Percentiles rank a stretch among this genome's conserved stretches.
Conservation (phyloP, 1,140 invertebrate species). For the Drosophila pallidifrons region DNA sequence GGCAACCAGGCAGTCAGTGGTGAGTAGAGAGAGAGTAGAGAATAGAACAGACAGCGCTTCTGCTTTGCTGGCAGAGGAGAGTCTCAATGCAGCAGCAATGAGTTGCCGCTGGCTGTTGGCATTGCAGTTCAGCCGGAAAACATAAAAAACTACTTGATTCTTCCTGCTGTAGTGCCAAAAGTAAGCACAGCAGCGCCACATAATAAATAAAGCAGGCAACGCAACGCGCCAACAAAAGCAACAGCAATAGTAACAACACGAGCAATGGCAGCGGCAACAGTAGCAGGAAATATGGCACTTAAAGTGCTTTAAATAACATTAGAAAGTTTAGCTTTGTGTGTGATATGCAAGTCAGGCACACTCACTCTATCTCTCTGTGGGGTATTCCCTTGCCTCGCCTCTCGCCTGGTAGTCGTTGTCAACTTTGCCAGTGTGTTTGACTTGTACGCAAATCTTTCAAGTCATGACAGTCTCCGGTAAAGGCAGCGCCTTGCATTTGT, state of each 20-base stretch:
- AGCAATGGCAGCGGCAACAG: constrained; percentile 5
- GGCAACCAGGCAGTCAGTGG: constrained; percentile 10
- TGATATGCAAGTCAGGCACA: constrained; percentile 30
- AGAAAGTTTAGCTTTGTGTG: constrained; percentile 68
- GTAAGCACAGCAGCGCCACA: constrained; percentile 78
- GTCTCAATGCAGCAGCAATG: constrained; percentile 42
- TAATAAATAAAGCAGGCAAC: constrained; percentile 75
- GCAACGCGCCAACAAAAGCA: constrained; percentile 18
- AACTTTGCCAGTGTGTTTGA: constrained; percentile 81
- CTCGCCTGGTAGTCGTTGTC: constrained; percentile 54
- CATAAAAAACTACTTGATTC: constrained; percentile 83
- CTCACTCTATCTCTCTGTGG: constrained; percentile 9
- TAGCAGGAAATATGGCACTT: constrained; percentile 79
- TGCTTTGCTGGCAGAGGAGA: constrained; percentile 9
- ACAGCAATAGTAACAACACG: not conserved
- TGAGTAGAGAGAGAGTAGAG: not conserved
- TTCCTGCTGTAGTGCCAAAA: constrained; percentile 80
- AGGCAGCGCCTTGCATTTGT: constrained; percentile 68
- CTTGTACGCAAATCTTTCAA: constrained; percentile 79
- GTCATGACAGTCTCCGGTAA: constrained; percentile 64
- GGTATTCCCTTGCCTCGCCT: not conserved
- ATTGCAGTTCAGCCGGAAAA: constrained; percentile 82
- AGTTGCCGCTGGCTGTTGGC: constrained; percentile 69
- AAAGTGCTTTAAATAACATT: constrained; percentile 84
- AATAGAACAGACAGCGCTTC: not conserved